Evolutionary conservation across 1,140 invertebrate species (phyloP), one percentile per base, ranked within the genome.

Genomic region (Ganaspis sp.): DNA sequence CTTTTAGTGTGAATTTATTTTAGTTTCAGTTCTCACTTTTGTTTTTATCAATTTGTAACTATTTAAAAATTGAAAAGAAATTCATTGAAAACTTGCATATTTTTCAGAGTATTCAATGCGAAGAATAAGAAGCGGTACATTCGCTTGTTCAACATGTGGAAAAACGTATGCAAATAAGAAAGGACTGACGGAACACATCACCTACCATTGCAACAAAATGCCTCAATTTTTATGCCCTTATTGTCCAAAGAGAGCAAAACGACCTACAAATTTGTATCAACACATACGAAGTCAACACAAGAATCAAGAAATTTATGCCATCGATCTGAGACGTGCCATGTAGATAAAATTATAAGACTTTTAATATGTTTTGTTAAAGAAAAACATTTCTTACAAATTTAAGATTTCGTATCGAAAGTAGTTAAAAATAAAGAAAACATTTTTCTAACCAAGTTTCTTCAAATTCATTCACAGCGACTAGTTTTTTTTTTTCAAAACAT

Each of bases 191-290:
- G 53, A 58, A 11, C 53, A 58, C 53, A 58, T 19, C 17, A 40
- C 71, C 23, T 79, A 69, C 11, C 94, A 95, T 87, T 96, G 95
- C 88, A 95, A 94, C 81, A 94, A 95, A 87, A 94, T 95, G 85
- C 94, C 94, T 1, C 94, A 95, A 86, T 95, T 95, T 84, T 92
- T 94, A 83, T 95, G 95, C 87, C 94, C 94, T 8, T 95, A 94
- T 90, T 95, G 95, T 88, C 92, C 94, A 9, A 85, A 84, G 64
- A 81, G 77, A 26, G 64, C 83, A 3, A 87, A 89, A 49, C 82
- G 83, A n/a, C 86, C 85, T 19, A 84, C 81, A 12, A 87, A 89
- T 71, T 78, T 90, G 45, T 85, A 86, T 72, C 78, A 81, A 38
- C 88, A 90, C 69, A 87, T 90, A 70, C 70, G 83, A 8, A 73